A percentile compares a stretch with the other conserved stretches of the same genome.
phyloP scores from a whole-genome alignment of 1,140 invertebrate genomes.

The Coptotermes formosanus region DNA sequence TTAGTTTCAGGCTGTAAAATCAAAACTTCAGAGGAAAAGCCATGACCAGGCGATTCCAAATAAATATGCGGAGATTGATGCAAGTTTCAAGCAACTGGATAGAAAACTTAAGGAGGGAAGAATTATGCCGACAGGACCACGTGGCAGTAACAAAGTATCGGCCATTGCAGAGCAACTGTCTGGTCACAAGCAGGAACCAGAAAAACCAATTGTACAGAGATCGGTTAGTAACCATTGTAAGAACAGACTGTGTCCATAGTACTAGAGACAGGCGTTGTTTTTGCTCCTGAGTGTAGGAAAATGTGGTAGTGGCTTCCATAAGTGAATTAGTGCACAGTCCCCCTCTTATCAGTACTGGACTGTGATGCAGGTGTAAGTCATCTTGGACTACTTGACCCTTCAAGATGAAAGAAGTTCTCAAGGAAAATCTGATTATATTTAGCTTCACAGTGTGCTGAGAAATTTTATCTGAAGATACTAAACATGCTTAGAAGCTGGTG shows the following conservation, averaged over 20 bases:
- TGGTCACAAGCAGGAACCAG: slow-evolving; percentile 59
- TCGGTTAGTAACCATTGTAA: slow-evolving; percentile 54
- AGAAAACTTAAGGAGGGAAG: slow-evolving; percentile 78
- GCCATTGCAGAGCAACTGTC: slow-evolving; percentile 79
- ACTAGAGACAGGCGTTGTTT: too few relatives aligned
- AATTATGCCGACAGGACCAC: slow-evolving; percentile 60
- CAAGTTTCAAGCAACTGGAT: slow-evolving; percentile 74
- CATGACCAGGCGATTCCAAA: slow-evolving; percentile 40
- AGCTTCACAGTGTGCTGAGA: too few relatives aligned
- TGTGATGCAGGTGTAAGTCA: too few relatives aligned
- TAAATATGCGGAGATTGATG: slow-evolving; percentile 75
- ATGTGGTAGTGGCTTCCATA: too few relatives aligned
- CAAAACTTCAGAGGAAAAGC: slow-evolving; percentile 65
- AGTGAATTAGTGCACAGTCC: too few relatives aligned
- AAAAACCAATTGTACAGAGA: slow-evolving; percentile 55
- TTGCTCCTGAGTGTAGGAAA: too few relatives aligned
- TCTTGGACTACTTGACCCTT: too few relatives aligned
- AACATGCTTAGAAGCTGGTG: too few relatives aligned
- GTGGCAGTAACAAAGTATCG: slow-evolving; percentile 82
- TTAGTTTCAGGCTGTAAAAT: slow-evolving; percentile 77
- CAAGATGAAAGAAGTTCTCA: too few relatives aligned
- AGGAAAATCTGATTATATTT: too few relatives aligned
- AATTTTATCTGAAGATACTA: too few relatives aligned
- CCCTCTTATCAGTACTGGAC: too few relatives aligned
- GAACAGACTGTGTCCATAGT: not conserved